Conservation (phyloP, 2,888 invertebrate genomes). For the Antheraea yamamai region DNA sequence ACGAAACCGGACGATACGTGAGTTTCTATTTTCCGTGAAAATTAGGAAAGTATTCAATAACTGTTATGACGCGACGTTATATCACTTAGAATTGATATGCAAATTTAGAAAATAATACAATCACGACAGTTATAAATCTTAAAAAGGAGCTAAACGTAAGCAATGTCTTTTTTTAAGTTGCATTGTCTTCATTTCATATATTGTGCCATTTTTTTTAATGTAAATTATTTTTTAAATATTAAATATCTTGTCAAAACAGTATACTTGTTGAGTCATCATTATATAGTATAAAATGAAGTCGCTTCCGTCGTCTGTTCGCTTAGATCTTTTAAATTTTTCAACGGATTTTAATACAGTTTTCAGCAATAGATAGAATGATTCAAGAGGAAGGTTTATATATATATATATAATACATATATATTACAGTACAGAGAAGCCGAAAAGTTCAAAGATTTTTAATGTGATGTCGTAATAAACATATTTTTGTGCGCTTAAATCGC, state of each 20-base stretch:
- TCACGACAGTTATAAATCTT: background rate
- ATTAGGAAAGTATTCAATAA: background rate
- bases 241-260: background rate
- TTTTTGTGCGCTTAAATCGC: too few species aligned
- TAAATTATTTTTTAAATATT: background rate
- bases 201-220: background rate
- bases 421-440: too few species aligned
- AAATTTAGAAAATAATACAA: background rate
- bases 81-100: background rate
- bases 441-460: too few species aligned
- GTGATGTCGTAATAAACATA: too few species aligned
- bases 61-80: background rate
- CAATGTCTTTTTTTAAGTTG: background rate
- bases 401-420: too few species aligned
- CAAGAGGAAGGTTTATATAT: too few species aligned
- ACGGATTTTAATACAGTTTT: too few species aligned
- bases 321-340: too few species aligned
- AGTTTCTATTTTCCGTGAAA: constrained; percentile 12
- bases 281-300: too few species aligned
- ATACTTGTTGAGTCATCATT: background rate
- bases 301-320: too few species aligned
- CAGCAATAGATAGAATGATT: too few species aligned
- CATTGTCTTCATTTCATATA: background rate
- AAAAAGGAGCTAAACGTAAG: background rate
- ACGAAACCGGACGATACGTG: constrained; percentile 8